A percentile compares a stretch with the other conserved stretches of the same genome.
Conservation (phyloP, 53 echinoderm and acorn worm species). For the Henricia sp. region DNA sequence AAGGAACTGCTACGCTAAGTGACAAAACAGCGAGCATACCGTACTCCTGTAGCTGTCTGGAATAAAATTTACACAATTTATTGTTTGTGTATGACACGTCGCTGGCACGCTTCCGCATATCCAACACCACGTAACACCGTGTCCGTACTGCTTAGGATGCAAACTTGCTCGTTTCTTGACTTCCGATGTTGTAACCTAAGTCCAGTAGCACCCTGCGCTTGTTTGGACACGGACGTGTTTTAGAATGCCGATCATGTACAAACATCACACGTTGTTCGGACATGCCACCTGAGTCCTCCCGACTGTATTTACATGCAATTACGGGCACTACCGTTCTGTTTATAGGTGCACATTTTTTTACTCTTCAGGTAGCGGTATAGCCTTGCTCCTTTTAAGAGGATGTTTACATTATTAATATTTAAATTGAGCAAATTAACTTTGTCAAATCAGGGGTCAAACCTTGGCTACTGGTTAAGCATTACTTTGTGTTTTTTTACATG, state of each 20-base stretch:
- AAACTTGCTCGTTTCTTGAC: neutral
- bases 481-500: too few species aligned
- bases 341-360: too few species aligned
- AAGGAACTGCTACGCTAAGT: too few species aligned
- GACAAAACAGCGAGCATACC: neutral
- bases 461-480: too few species aligned
- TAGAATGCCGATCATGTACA: conserved; percentile 28
- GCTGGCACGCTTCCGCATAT: neutral
- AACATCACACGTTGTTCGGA: conserved; percentile 14
- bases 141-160: conserved; percentile 3
- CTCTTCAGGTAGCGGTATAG: too few species aligned
- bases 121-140: conserved; percentile 28
- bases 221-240: conserved; percentile 4
- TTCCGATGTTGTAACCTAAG: neutral
- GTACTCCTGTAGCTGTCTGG: neutral
- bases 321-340: too few species aligned
- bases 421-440: too few species aligned
- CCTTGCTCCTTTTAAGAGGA: too few species aligned
- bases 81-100: conserved; percentile 5
- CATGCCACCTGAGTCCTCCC: conserved; percentile 39
- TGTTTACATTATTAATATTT: too few species aligned
- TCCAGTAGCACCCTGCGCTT: neutral
- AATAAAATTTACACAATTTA: neutral
- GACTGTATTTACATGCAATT: too few species aligned
- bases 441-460: too few species aligned